These are phyloP conservation scores for Drosophila sturtevanti DNA, from an alignment of 1,140 invertebrate genomes.

Conservation along the genomic window DNA sequence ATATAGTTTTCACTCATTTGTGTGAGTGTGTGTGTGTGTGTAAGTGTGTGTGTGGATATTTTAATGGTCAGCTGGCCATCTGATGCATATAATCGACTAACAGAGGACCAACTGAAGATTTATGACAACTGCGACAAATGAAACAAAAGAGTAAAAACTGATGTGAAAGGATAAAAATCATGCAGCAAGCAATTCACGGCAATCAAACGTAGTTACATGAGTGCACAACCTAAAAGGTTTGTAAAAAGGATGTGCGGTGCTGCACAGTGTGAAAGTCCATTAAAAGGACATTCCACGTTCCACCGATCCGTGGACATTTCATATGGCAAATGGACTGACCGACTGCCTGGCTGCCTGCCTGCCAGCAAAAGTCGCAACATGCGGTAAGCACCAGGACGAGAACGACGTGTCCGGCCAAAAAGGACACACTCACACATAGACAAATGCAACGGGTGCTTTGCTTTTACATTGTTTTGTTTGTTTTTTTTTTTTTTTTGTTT, in stretches of 20 bases:
- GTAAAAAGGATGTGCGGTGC: slow-evolving; percentile 55
- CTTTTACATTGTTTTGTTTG: slow-evolving; percentile 52
- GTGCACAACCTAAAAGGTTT: slow-evolving; percentile 59
- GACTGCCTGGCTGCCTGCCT: slow-evolving; percentile 34
- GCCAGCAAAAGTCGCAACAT: slow-evolving; percentile 61
- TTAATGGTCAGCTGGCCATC: slow-evolving; percentile 52
- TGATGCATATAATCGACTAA: slow-evolving; percentile 56
- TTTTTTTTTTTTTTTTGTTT: slow-evolving; percentile 63
- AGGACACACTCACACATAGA: neutral
- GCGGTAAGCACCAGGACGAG: slow-evolving; percentile 41
- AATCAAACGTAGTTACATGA: slow-evolving; percentile 72
- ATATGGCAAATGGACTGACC: slow-evolving; percentile 62
- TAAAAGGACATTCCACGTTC: slow-evolving; percentile 78
- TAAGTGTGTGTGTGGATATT: too few relatives aligned
- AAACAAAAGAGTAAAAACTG: slow-evolving; percentile 37
- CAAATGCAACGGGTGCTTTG: slow-evolving; percentile 35
- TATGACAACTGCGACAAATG: slow-evolving; percentile 57
- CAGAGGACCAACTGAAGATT: slow-evolving; percentile 31
- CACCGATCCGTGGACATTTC: slow-evolving; percentile 65
- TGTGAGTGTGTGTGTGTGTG: too few relatives aligned
- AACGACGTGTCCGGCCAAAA: slow-evolving; percentile 36
- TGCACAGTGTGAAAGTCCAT: slow-evolving; percentile 67
- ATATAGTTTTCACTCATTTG: neutral
- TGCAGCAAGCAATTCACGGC: slow-evolving; percentile 75
- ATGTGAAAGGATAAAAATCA: slow-evolving; percentile 66